These are phyloP conservation scores for Centroberyx gerrardi DNA, from an alignment of 2,797 vertebrate species.

Conservation along the genomic window DNA sequence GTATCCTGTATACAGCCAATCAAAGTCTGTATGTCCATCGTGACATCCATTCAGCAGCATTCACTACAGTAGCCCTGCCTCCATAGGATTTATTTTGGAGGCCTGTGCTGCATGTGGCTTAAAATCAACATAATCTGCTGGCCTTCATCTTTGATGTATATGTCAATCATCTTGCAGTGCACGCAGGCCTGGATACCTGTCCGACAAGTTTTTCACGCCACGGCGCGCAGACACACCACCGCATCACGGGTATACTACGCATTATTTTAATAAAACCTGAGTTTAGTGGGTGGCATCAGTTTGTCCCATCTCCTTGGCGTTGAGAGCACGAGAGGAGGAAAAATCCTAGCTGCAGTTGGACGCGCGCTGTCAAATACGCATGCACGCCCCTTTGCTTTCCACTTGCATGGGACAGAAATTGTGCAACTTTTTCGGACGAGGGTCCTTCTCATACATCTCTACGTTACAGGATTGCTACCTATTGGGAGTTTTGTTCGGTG, in stretches of 20 bases:
- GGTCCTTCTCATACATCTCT: background rate
- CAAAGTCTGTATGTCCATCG: constrained; percentile 1
- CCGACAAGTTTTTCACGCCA: constrained; percentile 60
- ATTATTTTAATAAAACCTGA: background rate
- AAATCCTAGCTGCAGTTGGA: constrained; percentile 31
- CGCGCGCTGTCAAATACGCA: constrained; percentile 71
- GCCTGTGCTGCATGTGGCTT: constrained; percentile 60
- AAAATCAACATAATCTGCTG: constrained; percentile 66
- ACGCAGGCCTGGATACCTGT: constrained; percentile 52
- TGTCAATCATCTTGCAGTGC: constrained; percentile 36
- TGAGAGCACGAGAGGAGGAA: constrained; percentile 27
- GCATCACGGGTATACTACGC: background rate
- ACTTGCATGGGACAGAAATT: constrained; percentile 65
- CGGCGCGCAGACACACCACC: background rate
- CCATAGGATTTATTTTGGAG: constrained; percentile 61
- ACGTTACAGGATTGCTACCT: background rate
- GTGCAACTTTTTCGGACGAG: constrained; percentile 63
- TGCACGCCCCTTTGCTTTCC: constrained; percentile 67
- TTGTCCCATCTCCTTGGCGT: background rate
- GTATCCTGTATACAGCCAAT: too few species aligned
- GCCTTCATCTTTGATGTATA: constrained; percentile 54
- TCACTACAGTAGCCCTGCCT: constrained; percentile 28
- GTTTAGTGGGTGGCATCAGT: background rate
- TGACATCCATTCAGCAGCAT: constrained; percentile 17
- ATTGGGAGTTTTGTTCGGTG: constrained; percentile 1